Evolutionary conservation across 1,140 invertebrate genomes (phyloP), one percentile per base, ranked within the genome.

Genomic region (Cryptotermes secundus): DNA sequence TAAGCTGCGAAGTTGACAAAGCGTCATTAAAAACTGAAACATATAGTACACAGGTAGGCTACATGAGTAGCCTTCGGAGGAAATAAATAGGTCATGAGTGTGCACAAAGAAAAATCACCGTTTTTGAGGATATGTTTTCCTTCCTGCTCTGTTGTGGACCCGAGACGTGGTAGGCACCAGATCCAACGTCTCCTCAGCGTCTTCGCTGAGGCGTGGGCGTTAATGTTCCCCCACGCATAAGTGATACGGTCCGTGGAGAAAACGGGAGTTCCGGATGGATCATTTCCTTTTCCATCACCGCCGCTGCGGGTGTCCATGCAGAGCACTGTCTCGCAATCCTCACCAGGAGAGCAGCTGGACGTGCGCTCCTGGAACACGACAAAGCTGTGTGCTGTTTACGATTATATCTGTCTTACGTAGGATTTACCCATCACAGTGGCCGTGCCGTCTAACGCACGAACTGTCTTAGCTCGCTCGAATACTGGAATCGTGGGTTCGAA

Each of bases 111-210:
- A 1, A 24, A 81, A 59, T 49, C 80, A 84, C 84, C 84, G 31
- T 59, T 24, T 38, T 72, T 84, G 34, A 84, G 80, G 45, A 84
- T 84, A 45, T 84, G 84, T n/a, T 84, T 84, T 1, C 45, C 34
- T 9, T 81, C 80, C 6, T 31, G 34, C 2, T 45, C 35, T 2
- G 34, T 19, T n/a, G n/a, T 19, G 3, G 19, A 12, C 24, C 35
- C 22, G 22, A 24, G 35, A 1, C 45, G 31, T 34, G 3, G 53
- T 26, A 7, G 26, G 7, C 31, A 45, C 24, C 42, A 34, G 31
- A 80, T 34, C 26, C 72, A 16, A 24, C 84, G 35, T 38, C 31
- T 35, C 12, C 36, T 26, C 12, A 26, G 38, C 34, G 59, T 22
- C 0, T 19, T n/a, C 2, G 80, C 84, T 35, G 80, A 53, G 2